Evolutionary conservation across 2,113 vertebrate genomes (phyloP).

Genomic region (Brachypteracias leptosomus): DNA sequence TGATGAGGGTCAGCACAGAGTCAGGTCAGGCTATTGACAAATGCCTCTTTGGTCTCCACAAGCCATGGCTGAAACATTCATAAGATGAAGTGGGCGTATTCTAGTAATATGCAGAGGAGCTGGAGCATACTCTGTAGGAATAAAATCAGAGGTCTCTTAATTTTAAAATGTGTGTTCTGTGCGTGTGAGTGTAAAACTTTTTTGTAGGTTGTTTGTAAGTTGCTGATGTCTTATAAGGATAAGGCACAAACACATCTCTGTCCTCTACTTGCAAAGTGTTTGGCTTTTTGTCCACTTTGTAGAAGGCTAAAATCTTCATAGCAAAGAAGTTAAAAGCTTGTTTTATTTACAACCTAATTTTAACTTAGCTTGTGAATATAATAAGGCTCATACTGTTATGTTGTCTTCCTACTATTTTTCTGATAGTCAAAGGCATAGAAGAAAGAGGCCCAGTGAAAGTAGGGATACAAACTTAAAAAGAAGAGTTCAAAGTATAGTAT

Average conservation of each 20-base stretch:
- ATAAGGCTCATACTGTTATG: not conserved
- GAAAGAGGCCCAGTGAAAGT: not conserved
- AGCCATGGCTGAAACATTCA: not conserved
- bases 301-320: not conserved
- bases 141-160: not conserved
- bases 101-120: not conserved
- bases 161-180: not conserved
- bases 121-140: not conserved
- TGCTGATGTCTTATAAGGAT: not conserved
- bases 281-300: not conserved
- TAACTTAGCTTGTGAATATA: not conserved
- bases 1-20: rapidly evolving
- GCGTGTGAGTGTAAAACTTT: not conserved
- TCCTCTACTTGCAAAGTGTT: not conserved
- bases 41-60: not conserved
- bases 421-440: not conserved
- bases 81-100: not conserved
- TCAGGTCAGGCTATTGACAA: not conserved
- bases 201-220: not conserved
- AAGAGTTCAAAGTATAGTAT: not conserved
- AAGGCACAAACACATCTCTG: not conserved
- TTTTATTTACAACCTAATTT: not conserved
- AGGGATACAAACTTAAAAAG: not conserved
- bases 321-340: not conserved
- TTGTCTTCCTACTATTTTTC: not conserved